Evolutionary conservation across 2,797 vertebrate species (phyloP), one percentile per base, ranked within the genome.

Genomic region (Scyliorhinus canicula): DNA sequence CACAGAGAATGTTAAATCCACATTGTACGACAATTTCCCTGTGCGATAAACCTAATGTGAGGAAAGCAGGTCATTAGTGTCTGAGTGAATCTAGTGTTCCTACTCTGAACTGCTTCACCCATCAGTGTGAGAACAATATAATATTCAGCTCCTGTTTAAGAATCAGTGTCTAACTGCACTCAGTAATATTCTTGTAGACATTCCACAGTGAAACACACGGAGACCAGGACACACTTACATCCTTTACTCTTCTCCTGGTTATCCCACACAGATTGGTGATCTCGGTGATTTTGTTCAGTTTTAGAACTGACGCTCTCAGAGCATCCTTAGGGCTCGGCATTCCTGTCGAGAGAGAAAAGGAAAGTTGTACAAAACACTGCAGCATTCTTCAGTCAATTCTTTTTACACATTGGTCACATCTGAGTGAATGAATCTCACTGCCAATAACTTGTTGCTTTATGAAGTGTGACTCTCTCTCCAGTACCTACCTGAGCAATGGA

Each of bases 401-500:
- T 52, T 47, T 52, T 2, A 3, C 47, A 55, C 6, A n/a, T 52
- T n/a, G 86, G 86, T 90, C 7, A 90, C 6, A n/a, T 60, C 57
- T n/a, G 11, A 57, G 31, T 31, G 52, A 90, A 4, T 90, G 86
- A n/a, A n/a, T 14, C 86, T 90, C 52, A 60, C 31, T 90, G 6
- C 0, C 85, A 57, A 24, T 31, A 88, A 90, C 4, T 31, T 1
- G 47, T 60, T 16, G 26, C 47, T 50, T 5, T 52, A 35, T 65
- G 67, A 69, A 31, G 93, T 21, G 14, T 19, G 0, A 1, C 67
- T 55, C 67, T 93, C 93, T 19, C 63, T 69, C 44, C 47, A 35
- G 93, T 71, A 52, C 65, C 26, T 94, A 94, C 93, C 93, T 52
- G 47, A 94, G 67, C 93, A 94, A 28, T 71, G 93, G 65, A 94